Evolutionary conservation across 2,888 invertebrate species (phyloP).

Genomic region (Melangyna quadrimaculata): DNA sequence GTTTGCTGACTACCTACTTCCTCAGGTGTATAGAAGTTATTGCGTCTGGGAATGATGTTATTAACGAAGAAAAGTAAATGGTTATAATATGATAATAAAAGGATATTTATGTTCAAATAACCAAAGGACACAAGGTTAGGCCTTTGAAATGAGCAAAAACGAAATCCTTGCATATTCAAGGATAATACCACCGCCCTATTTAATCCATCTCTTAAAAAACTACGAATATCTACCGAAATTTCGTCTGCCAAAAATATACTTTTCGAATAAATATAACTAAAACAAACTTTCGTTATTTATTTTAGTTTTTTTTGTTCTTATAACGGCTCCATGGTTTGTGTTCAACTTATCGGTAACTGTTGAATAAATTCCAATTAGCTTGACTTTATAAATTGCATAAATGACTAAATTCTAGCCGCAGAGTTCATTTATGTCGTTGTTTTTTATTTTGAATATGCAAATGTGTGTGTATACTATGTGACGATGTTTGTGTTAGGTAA

Average conservation of each 20-base stretch:
- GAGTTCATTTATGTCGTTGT: slow-evolving; percentile 9
- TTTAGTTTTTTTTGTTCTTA: neutral
- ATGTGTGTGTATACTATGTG: slow-evolving; percentile 8
- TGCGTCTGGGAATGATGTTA: slow-evolving; percentile 30
- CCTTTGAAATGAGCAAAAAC: neutral
- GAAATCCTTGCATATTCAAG: neutral
- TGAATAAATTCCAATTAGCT: slow-evolving; percentile 56
- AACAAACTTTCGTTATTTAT: neutral
- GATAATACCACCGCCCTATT: neutral
- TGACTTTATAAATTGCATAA: slow-evolving; percentile 41
- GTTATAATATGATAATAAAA: slow-evolving; percentile 31
- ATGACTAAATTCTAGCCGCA: slow-evolving; percentile 38
- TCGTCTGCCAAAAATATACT: slow-evolving; percentile 2
- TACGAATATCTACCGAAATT: neutral
- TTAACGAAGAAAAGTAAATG: slow-evolving; percentile 34
- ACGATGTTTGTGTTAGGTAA: accelerated
- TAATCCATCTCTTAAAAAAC: neutral
- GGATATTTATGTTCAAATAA: neutral
- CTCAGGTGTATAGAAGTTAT: neutral
- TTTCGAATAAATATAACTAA: slow-evolving; percentile 2
- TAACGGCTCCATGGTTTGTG: too few relatives aligned
- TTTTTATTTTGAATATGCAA: slow-evolving; percentile 55
- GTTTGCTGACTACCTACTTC: neutral
- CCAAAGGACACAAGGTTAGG: neutral
- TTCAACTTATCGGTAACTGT: neutral